Conservation (phyloP, 1,140 invertebrate species). For the Aphelinus certus region DNA sequence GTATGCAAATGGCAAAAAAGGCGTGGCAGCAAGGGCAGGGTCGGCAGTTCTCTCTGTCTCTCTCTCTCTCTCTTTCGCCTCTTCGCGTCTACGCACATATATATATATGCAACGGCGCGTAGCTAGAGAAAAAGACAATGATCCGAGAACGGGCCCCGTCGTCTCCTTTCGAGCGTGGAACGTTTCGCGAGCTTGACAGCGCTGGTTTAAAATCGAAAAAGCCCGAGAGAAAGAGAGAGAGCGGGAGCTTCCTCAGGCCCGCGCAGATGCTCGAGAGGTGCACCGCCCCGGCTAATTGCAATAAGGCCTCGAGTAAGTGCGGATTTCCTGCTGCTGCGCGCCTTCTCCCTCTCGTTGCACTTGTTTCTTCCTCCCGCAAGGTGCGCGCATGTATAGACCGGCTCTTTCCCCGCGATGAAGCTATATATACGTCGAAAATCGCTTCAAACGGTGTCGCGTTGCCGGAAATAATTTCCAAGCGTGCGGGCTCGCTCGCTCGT, state of each 20-base stretch:
- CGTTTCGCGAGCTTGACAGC: background rate
- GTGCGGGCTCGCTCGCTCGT: background rate
- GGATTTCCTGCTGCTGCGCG: conserved; percentile 4
- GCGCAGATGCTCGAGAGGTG: background rate
- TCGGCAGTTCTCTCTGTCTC: background rate
- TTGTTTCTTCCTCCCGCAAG: background rate
- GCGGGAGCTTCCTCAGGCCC: background rate
- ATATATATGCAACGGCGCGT: background rate
- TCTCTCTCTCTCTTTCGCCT: no score
- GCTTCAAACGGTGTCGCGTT: background rate
- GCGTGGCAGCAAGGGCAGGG: conserved; percentile 7
- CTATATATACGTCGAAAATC: no score
- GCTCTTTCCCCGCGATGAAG: background rate
- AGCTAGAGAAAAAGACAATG: background rate
- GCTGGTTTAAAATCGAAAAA: conserved; percentile 10
- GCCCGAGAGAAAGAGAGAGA: background rate
- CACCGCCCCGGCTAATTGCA: conserved; percentile 23
- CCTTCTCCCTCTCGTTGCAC: background rate
- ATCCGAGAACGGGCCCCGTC: background rate
- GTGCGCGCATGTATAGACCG: background rate
- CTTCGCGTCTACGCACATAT: no score
- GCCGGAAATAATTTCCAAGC: conserved; percentile 17
- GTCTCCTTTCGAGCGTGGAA: conserved; percentile 13
- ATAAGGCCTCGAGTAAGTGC: background rate
- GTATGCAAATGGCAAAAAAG: conserved; percentile 10